A percentile compares a stretch with the other conserved stretches of the same genome.
Evolutionary conservation across 1,140 invertebrate species (phyloP).

Genomic region (Camponotus pennsylvanicus): DNA sequence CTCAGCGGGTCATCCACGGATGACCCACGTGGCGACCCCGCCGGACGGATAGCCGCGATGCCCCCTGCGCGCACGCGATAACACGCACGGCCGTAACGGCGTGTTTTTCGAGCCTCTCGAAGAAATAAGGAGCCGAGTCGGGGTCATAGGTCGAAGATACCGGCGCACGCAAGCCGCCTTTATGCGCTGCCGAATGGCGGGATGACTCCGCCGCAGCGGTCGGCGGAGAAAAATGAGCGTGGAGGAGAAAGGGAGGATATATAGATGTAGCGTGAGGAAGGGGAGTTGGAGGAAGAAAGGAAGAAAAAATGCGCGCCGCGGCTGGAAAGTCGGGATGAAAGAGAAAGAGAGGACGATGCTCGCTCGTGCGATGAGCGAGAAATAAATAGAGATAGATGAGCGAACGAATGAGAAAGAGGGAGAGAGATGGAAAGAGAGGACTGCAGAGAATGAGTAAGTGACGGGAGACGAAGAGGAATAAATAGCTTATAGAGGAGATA

Average conservation of each 20-base stretch:
- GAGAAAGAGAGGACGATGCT: slow-evolving; percentile 22
- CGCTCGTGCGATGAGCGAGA: slow-evolving; percentile 15
- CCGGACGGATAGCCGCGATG: slow-evolving; percentile 80
- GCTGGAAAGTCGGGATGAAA: slow-evolving; percentile 41
- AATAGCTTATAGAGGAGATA: slow-evolving; percentile 27
- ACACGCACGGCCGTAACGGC: slow-evolving; percentile 72
- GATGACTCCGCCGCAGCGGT: slow-evolving; percentile 12
- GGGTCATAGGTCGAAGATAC: slow-evolving; percentile 76
- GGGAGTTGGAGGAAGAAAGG: slow-evolving; percentile 14
- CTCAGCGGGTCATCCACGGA: slow-evolving; percentile 64
- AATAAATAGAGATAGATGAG: slow-evolving; percentile 11
- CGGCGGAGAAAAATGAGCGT: slow-evolving; percentile 71
- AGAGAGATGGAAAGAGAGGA: background rate
- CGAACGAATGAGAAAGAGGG: background rate
- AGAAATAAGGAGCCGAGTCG: slow-evolving; percentile 73
- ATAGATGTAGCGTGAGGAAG: slow-evolving; percentile 45
- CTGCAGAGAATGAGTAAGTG: background rate
- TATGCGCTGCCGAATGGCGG: slow-evolving; percentile 72
- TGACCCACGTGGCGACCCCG: slow-evolving; percentile 77
- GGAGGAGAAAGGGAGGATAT: slow-evolving; percentile 35
- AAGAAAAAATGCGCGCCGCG: slow-evolving; percentile 27
- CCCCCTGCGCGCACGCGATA: slow-evolving; percentile 83
- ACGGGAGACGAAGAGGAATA: slow-evolving; percentile 14
- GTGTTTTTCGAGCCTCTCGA: slow-evolving; percentile 75
- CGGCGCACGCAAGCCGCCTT: slow-evolving; percentile 76